Evolutionary conservation across 1,140 invertebrate species (phyloP).

Genomic region (Drosophila tristis): DNA sequence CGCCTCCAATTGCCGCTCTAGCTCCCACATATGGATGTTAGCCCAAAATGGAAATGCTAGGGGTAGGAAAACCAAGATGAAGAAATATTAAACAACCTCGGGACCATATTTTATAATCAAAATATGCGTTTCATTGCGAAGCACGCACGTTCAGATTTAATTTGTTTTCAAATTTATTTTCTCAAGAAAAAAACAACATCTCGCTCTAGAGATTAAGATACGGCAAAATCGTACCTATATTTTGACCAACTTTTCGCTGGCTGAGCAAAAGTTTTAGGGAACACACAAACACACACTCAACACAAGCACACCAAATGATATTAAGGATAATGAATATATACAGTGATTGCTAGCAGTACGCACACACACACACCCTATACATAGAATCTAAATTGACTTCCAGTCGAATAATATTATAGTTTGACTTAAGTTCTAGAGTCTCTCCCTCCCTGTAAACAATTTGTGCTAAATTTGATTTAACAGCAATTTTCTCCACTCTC

Average conservation of each 20-base stretch:
- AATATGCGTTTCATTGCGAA: conserved; percentile 83
- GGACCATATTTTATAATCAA: conserved; percentile 84
- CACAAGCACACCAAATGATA: conserved; percentile 27
- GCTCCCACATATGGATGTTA: conserved; percentile 49
- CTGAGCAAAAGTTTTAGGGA: conserved; percentile 66
- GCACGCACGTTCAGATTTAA: conserved; percentile 55
- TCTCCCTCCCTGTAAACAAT: background rate
- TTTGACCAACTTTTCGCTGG: conserved; percentile 42
- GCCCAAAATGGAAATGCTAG: conserved; percentile 23
- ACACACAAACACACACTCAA: conserved; percentile 28
- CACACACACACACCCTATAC: conserved; percentile 43
- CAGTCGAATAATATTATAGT: conserved; percentile 37
- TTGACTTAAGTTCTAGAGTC: conserved; percentile 29
- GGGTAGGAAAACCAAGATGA: conserved; percentile 25
- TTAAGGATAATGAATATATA: conserved; percentile 24
- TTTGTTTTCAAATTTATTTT: conserved; percentile 55
- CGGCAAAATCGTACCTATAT: conserved; percentile 23
- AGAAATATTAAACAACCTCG: conserved; percentile 77
- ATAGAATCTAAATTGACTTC: conserved; percentile 73
- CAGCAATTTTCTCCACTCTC: conserved; percentile 2
- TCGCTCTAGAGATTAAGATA: conserved; percentile 13
- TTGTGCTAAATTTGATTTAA: conserved; percentile 41
- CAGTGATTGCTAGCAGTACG: conserved; percentile 32
- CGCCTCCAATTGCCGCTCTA: conserved; percentile 50
- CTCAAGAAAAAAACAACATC: conserved; percentile 1